Percentiles rank a stretch among this genome's conserved stretches.
These are phyloP conservation scores for Tinamus guttatus DNA, from an alignment of 2,113 vertebrate genomes.

Conservation along the genomic window DNA sequence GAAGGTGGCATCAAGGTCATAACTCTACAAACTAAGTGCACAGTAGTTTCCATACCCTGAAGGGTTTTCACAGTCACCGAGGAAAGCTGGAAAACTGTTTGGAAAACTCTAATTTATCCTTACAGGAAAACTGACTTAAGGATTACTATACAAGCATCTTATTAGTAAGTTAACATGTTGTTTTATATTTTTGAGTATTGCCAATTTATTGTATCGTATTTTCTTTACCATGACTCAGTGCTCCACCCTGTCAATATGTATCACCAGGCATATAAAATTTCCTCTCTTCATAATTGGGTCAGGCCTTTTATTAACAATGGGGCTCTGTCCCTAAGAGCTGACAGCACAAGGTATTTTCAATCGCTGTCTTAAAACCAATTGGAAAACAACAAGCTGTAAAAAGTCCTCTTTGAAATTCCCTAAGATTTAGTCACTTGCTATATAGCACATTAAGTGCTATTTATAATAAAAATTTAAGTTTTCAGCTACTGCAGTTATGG, in stretches of 20 bases:
- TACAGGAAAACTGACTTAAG: not conserved
- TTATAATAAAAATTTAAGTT: constrained; percentile 7
- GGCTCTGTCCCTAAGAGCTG: not conserved
- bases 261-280: not conserved
- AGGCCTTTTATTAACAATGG: not conserved
- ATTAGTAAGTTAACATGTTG: not conserved
- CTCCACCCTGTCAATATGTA: not conserved
- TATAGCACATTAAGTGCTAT: not conserved
- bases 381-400: not conserved
- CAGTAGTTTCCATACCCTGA: not conserved
- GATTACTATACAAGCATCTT: not conserved
- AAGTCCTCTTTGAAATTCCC: not conserved
- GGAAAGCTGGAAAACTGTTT: not conserved
- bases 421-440: not conserved
- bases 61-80: constrained; percentile 5
- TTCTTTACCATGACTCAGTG: not conserved
- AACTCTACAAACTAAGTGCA: not conserved
- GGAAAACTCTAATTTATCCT: not conserved
- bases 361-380: not conserved
- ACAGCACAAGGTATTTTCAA: not conserved
- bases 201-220: not conserved
- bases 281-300: not conserved
- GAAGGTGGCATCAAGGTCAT: constrained; percentile 11
- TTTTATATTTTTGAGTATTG: not conserved
- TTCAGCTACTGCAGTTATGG: not conserved